phyloP scores from a whole-genome alignment of 2,888 invertebrate species.

The Polydesmus complanatus region DNA sequence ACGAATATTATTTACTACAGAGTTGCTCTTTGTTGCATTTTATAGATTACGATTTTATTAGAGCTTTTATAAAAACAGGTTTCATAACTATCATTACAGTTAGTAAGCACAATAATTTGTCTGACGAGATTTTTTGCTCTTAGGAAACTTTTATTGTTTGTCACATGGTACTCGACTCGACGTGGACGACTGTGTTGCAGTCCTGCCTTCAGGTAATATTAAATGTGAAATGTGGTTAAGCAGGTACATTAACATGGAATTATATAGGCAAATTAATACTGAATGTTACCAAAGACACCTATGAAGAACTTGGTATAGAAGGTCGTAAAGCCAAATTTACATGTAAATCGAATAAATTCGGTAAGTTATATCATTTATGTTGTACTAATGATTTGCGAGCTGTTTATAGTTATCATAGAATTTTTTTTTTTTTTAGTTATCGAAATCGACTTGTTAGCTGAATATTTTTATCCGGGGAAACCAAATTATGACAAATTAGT shows the following conservation, averaged over 20 bases:
- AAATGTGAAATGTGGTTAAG: not conserved
- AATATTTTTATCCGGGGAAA: not conserved
- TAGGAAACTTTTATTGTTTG: not conserved
- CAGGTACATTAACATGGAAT: not conserved
- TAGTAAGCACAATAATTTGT: not conserved
- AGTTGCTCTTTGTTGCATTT: not conserved
- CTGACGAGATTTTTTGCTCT: not conserved
- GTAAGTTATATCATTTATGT: not conserved
- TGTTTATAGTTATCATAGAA: too few relatives aligned
- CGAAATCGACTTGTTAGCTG: conserved; percentile 1
- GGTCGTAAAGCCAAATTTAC: not conserved
- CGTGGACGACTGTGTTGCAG: conserved; percentile 8
- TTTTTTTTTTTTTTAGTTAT: conserved; percentile 4
- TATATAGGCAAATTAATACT: conserved; percentile 1
- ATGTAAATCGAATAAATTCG: conserved; percentile 1
- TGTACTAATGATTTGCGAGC: not conserved
- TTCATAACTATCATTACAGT: not conserved
- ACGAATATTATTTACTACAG: conserved; percentile 4
- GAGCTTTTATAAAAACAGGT: conserved; percentile 10
- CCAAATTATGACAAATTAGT: not conserved
- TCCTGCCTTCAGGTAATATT: conserved; percentile 2
- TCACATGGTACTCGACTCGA: not conserved
- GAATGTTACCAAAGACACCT: conserved; percentile 2
- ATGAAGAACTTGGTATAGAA: conserved; percentile 5
- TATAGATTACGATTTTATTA: conserved; percentile 4